Evolutionary conservation across 2,113 vertebrate genomes (phyloP).

Genomic region (Caracal caracal): DNA sequence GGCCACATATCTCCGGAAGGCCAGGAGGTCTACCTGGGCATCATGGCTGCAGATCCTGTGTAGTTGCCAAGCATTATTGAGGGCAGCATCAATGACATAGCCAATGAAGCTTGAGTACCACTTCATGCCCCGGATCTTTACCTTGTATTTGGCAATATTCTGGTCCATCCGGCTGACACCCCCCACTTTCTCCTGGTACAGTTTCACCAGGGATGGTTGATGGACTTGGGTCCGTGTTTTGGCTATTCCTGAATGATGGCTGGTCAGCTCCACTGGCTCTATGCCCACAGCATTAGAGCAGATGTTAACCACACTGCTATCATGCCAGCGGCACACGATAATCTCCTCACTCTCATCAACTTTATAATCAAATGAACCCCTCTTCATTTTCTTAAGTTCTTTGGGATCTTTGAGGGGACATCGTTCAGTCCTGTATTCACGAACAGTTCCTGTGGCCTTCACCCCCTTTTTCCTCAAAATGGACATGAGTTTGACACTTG

Average conservation of each 20-base stretch:
- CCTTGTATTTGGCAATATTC: conserved; percentile 67
- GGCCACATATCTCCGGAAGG: conserved; percentile 55
- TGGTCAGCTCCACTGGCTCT: neutral
- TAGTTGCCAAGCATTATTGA: conserved; percentile 69
- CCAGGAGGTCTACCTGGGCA: conserved; percentile 53
- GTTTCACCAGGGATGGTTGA: conserved; percentile 46
- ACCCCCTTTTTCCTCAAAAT: conserved; percentile 66
- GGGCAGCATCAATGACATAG: conserved; percentile 38
- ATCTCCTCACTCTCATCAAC: conserved; percentile 64
- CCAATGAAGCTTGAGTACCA: conserved; percentile 61
- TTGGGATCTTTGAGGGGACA: conserved; percentile 59
- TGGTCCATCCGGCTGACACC: conserved; percentile 58
- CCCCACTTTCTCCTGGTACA: conserved; percentile 66
- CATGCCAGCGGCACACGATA: conserved; percentile 56
- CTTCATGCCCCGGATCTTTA: conserved; percentile 64
- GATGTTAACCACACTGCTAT: conserved; percentile 12
- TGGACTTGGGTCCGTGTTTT: neutral
- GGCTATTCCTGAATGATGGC: neutral
- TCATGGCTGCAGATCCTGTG: conserved; percentile 40
- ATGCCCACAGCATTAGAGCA: conserved; percentile 62
- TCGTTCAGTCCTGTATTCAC: conserved; percentile 27
- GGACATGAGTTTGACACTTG: conserved; percentile 69
- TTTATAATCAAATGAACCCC: conserved; percentile 45
- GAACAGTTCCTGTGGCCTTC: conserved; percentile 65
- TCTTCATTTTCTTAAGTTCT: conserved; percentile 64